phyloP scores from a whole-genome alignment of 2,888 invertebrate genomes.

The Conchocele bisecta region DNA sequence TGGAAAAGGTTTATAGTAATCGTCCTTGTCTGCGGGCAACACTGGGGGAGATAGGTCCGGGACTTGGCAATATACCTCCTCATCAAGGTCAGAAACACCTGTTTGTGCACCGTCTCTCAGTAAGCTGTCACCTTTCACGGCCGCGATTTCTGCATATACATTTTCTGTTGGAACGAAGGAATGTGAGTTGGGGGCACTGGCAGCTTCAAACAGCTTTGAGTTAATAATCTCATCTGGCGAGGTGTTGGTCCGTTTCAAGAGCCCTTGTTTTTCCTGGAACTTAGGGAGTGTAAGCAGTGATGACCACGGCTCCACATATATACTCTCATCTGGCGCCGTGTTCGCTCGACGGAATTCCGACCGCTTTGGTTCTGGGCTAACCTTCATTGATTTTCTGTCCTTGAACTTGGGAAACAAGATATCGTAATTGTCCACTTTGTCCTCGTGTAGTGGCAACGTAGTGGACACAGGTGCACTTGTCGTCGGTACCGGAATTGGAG shows the following conservation, averaged over 20 bases:
- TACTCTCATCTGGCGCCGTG: constrained; percentile 41
- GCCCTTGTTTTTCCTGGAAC: constrained; percentile 44
- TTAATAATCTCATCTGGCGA: constrained; percentile 46
- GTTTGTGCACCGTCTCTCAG: background rate
- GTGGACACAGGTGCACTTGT: no score
- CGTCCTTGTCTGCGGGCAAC: no score
- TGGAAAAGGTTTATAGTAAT: no score
- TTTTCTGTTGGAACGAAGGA: no score
- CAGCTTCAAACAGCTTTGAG: no score
- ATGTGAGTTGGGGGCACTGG: no score
- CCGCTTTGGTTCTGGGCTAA: constrained; percentile 3
- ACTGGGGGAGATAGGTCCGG: no score
- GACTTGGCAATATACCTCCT: background rate
- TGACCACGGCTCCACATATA: constrained; percentile 44
- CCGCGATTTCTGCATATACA: constrained; percentile 53
- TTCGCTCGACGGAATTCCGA: constrained; percentile 40
- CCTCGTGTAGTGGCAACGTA: no score
- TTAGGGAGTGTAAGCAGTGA: constrained; percentile 29
- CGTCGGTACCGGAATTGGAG: background rate
- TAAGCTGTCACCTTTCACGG: background rate
- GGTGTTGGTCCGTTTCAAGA: constrained; percentile 31
- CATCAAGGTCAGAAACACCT: background rate
- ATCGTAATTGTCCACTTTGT: constrained; percentile 42
- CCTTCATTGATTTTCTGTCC: constrained; percentile 15
- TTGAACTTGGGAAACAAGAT: constrained; percentile 52